A percentile compares a stretch with the other conserved stretches of the same genome.
phyloP scores from a whole-genome alignment of 1,140 invertebrate species.

The Acromyrmex heyeri region DNA sequence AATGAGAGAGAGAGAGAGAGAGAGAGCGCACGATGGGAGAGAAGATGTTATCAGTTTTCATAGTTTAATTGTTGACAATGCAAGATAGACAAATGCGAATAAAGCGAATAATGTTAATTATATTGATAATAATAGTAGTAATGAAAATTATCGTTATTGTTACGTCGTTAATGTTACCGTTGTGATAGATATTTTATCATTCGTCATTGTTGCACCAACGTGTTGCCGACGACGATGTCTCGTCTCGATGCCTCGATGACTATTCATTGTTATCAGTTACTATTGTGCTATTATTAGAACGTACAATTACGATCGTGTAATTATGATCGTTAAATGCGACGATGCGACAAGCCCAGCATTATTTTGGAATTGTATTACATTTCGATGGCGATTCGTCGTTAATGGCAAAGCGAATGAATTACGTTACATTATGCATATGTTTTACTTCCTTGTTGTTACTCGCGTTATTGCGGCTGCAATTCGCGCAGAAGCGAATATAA shows the following conservation, averaged over 20 bases:
- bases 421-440: slow-evolving; percentile 39
- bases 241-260: slow-evolving; percentile 28
- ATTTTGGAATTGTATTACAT: slow-evolving; percentile 40
- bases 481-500: slow-evolving; percentile 5
- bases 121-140: slow-evolving; percentile 46
- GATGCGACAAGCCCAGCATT: slow-evolving; percentile 27
- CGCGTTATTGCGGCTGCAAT: slow-evolving; percentile 28
- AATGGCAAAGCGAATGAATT: slow-evolving; percentile 48
- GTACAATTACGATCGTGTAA: slow-evolving; percentile 54
- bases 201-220: slow-evolving; percentile 44
- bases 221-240: slow-evolving; percentile 5
- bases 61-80: slow-evolving; percentile 58
- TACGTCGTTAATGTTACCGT: slow-evolving; percentile 52
- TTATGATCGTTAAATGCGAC: slow-evolving; percentile 37
- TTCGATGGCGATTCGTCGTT: slow-evolving; percentile 13
- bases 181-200: slow-evolving; percentile 56
- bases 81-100: slow-evolving; percentile 5
- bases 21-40: neutral
- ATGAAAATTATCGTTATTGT: slow-evolving; percentile 59
- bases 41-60: slow-evolving; percentile 40
- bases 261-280: slow-evolving; percentile 62
- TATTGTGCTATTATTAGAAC: slow-evolving; percentile 60
- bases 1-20: too few relatives aligned
- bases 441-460: slow-evolving; percentile 48
- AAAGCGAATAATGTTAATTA: slow-evolving; percentile 53